A percentile compares a stretch with the other conserved stretches of the same genome.
Evolutionary conservation across 2,113 vertebrate genomes (phyloP).

Genomic region (Pyrgilauda ruficollis): DNA sequence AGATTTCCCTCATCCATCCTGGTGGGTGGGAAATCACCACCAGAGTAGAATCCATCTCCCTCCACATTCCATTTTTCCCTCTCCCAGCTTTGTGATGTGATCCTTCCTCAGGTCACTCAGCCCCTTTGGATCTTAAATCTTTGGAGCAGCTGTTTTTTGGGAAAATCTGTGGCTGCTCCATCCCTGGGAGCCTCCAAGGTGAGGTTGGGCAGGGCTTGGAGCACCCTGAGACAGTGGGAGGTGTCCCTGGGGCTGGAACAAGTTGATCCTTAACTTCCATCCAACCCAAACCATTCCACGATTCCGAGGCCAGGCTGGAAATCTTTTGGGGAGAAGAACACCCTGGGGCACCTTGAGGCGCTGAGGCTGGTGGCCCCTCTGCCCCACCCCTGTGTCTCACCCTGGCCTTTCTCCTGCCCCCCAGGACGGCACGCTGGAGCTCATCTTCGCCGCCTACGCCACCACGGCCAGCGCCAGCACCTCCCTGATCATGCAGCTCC

Average conservation of each 20-base stretch:
- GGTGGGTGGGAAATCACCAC: background rate
- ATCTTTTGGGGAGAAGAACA: background rate
- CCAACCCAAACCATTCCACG: background rate
- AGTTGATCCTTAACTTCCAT: accelerated
- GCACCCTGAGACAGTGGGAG: accelerated
- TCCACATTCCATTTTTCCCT: background rate
- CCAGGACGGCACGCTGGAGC: slow-evolving; percentile 94
- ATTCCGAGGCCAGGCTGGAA: background rate
- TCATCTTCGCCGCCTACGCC: slow-evolving; percentile 95
- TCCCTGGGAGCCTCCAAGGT: background rate
- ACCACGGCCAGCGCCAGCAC: slow-evolving; percentile 96
- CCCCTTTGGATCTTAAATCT: background rate
- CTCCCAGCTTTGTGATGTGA: background rate
- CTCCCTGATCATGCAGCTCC: slow-evolving; percentile 95
- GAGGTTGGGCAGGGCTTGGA: background rate
- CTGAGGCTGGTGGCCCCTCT: accelerated
- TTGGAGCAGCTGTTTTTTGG: background rate
- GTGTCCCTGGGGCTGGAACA: background rate
- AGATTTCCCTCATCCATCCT: no score
- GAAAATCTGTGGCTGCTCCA: background rate
- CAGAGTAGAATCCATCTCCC: background rate
- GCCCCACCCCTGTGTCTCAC: background rate
- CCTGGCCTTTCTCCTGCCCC: background rate
- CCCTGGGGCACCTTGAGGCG: accelerated
- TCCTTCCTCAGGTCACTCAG: background rate